A percentile compares a stretch with the other conserved stretches of the same genome.
phyloP scores from a whole-genome alignment of 2,797 vertebrate genomes.

The Acipenser oxyrinchus region DNA sequence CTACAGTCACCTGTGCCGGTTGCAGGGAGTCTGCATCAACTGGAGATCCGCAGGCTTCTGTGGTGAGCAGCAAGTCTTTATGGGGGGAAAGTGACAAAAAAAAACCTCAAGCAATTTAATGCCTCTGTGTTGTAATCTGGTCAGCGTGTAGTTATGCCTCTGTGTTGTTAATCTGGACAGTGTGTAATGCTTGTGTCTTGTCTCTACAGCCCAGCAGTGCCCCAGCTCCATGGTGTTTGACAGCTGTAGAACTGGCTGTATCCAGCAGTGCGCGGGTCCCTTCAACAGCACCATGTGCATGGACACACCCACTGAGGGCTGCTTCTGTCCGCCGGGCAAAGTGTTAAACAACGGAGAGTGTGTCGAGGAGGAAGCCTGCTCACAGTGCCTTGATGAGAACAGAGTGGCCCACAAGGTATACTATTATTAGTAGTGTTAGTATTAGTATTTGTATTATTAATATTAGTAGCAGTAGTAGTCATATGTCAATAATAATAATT shows the following conservation, averaged over 20 bases:
- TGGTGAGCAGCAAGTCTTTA: conserved; percentile 56
- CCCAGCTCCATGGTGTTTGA: conserved; percentile 67
- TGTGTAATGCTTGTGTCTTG: conserved; percentile 16
- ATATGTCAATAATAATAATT: too few species aligned
- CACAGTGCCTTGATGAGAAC: conserved; percentile 64
- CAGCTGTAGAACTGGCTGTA: conserved; percentile 69
- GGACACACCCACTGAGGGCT: conserved; percentile 78
- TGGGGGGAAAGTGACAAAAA: too few species aligned
- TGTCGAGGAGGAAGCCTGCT: conserved; percentile 66
- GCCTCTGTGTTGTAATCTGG: too few species aligned
- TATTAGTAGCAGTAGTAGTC: too few species aligned
- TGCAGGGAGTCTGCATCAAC: conserved; percentile 69
- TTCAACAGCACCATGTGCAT: conserved; percentile 65
- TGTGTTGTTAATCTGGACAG: neutral
- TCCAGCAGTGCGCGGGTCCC: conserved; percentile 63
- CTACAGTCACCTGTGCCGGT: conserved; percentile 74
- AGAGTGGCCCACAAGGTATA: conserved; percentile 60
- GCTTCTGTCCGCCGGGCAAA: conserved; percentile 73
- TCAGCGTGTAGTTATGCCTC: neutral
- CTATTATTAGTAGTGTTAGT: too few species aligned
- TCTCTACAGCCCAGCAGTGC: conserved; percentile 66
- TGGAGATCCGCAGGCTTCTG: conserved; percentile 81
- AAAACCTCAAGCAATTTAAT: too few species aligned
- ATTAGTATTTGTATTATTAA: too few species aligned
- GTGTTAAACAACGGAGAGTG: conserved; percentile 66